Base-by-base conservation (phyloP, 2,888 invertebrate species). In the Coelogynopora nodosa region DNA sequence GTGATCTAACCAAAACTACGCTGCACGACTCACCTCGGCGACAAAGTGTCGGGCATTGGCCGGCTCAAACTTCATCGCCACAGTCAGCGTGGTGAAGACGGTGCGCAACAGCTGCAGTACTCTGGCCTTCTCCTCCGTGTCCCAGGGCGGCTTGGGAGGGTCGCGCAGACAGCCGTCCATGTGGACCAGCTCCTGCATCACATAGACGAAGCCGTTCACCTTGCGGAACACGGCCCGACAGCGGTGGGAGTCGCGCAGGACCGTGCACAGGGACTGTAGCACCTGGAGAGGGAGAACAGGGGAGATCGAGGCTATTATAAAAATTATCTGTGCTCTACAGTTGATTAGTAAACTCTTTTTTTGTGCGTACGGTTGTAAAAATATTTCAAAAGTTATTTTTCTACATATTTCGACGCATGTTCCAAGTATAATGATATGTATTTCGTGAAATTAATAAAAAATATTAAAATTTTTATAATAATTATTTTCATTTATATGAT, bases 31-130 rank as follows among this genome's bases (percentile, higher is more conserved):
- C 90, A 95, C 95, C 94, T 99, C 98, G 88, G 96, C 95, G 90
- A 97, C 95, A 93, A 99, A 99, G 93, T 97, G 97, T 92, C 97
- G 97, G 0, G 98, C 98, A 92, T 99, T 99, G 0, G 98, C 98
- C 0, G 99, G 99, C 92, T 99, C 99, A 91, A 97, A 99, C 89
- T 99, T 94, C 98, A 99, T 98, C 0, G 98, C 97, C 0, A 97
- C 96, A 88, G 96, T 96, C 89, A 99, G 94, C 0, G 97, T 97
- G 90, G 96, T 96, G 92, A 98, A 97, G 10, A 97, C 96, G 86
- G 96, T 94, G 90, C 95, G 95, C 87, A 97, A 93, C 86, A 97
- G 92, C 84, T 94, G 94, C 86, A 97, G 92, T 89, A 95, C 93
- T 90, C 96, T 95, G 85, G 90, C 89, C 49, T 91, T 89, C 30